Evolutionary conservation across 2,113 vertebrate genomes (phyloP).

Genomic region (Corythornis madagascariensis): DNA sequence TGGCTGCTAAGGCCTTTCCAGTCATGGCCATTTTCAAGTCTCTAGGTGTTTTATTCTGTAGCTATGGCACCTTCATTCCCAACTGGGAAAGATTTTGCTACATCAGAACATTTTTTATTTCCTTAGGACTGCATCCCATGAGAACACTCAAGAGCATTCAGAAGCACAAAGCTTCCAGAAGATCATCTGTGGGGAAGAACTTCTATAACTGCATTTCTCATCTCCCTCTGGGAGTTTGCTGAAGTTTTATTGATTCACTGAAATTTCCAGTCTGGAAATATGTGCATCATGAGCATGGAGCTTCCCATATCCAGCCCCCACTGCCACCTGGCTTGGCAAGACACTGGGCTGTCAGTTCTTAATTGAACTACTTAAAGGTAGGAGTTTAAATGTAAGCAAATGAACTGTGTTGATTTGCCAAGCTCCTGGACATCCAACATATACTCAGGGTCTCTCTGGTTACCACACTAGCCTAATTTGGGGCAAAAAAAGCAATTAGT

Average conservation of each 20-base stretch:
- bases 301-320: not conserved
- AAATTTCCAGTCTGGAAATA: not conserved
- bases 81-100: not conserved
- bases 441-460: not conserved
- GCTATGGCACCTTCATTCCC: not conserved
- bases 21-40: not conserved
- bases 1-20: not conserved
- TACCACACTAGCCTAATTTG: not conserved
- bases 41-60: not conserved
- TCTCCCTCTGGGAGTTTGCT: not conserved
- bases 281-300: not conserved
- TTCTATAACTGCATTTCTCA: not conserved
- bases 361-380: not conserved
- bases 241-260: not conserved
- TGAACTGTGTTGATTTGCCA: not conserved
- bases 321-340: not conserved
- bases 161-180: not conserved
- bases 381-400: not conserved
- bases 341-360: accelerated
- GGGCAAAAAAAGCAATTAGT: not conserved
- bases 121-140: not conserved
- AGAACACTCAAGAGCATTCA: not conserved
- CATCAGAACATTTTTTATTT: not conserved
- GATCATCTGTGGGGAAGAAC: not conserved
- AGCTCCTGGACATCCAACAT: not conserved